These are phyloP conservation scores for Sepioteuthis lessoniana DNA, from an alignment of 2,888 invertebrate genomes.

Conservation along the genomic window DNA sequence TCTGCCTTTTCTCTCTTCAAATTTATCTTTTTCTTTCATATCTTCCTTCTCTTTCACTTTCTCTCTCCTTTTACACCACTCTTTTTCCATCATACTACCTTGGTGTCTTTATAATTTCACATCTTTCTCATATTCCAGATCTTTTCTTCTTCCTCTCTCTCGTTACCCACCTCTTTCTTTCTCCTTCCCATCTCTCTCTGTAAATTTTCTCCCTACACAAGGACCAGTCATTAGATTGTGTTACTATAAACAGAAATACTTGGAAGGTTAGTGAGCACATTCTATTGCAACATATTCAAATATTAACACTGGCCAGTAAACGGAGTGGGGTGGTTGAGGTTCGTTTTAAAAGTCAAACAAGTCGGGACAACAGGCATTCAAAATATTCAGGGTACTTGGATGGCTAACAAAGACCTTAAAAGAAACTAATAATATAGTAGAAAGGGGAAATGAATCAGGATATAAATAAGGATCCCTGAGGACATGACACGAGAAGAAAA, in stretches of 20 bases:
- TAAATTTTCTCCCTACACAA: background rate
- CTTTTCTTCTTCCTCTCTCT: background rate
- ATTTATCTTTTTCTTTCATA: too few species aligned
- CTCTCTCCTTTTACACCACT: too few species aligned
- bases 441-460: background rate
- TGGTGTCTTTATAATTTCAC: too few species aligned
- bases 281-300: background rate
- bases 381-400: background rate
- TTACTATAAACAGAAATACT: background rate
- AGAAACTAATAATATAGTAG: background rate
- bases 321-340: background rate
- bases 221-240: background rate
- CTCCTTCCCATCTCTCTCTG: background rate
- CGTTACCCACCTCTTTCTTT: too few species aligned
- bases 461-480: background rate
- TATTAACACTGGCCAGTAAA: background rate
- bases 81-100: too few species aligned
- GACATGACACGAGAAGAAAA: background rate
- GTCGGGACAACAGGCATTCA: background rate
- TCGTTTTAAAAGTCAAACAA: background rate
- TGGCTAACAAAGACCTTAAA: background rate
- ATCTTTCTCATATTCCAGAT: too few species aligned
- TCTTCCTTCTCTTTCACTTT: too few species aligned
- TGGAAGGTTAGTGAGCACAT: conserved; percentile 1
- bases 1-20: too few species aligned